phyloP scores from a whole-genome alignment of 1,140 invertebrate genomes.

The Heliothis virescens region DNA sequence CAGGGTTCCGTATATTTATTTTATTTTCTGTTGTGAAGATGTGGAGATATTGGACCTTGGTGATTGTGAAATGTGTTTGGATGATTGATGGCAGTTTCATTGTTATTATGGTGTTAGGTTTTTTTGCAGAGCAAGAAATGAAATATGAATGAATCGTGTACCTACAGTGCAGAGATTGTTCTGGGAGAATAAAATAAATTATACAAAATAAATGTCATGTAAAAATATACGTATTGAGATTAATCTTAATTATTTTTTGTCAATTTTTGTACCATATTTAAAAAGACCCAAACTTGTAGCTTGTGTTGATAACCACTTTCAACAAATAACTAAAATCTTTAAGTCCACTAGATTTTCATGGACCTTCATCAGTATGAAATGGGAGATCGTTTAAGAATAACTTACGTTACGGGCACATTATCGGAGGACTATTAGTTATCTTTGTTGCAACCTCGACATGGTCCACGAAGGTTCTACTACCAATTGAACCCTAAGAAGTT shows the following conservation, averaged over 20 bases:
- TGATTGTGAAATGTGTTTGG: neutral
- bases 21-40: conserved; percentile 20
- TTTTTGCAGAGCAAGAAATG: conserved; percentile 10
- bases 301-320: too few relatives aligned
- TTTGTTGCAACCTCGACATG: too few relatives aligned
- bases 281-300: too few relatives aligned
- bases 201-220: neutral
- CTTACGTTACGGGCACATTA: too few relatives aligned
- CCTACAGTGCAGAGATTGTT: neutral
- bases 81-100: conserved; percentile 16
- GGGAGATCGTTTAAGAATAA: too few relatives aligned
- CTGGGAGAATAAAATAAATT: too few relatives aligned
- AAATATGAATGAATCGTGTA: neutral
- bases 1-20: conserved; percentile 34
- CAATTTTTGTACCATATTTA: too few relatives aligned
- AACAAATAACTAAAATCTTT: too few relatives aligned
- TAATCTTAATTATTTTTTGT: too few relatives aligned
- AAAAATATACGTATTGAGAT: neutral
- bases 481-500: conserved; percentile 55
- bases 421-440: too few relatives aligned
- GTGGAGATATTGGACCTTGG: conserved; percentile 19
- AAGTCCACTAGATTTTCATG: too few relatives aligned
- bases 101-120: conserved; percentile 19
- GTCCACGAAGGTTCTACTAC: conserved; percentile 19
- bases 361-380: too few relatives aligned